Percentiles rank a stretch among this genome's conserved stretches.
Evolutionary conservation across 1,140 invertebrate genomes (phyloP).

Genomic region (Zaprionus lachaisei): DNA sequence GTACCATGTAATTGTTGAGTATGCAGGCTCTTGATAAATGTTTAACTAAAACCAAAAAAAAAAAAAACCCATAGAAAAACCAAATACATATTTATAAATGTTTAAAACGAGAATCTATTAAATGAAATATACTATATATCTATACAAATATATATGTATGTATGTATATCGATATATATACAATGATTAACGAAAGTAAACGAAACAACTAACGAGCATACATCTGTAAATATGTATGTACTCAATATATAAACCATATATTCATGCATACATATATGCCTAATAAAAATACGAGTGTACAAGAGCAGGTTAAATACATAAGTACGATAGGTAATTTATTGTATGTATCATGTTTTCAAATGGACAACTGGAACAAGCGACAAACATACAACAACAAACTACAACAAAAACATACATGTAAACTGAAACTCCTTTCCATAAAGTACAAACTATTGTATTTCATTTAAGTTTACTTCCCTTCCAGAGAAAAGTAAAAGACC

Average conservation of each 20-base stretch:
- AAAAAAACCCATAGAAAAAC: constrained; percentile 27
- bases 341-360: constrained; percentile 43
- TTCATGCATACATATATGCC: constrained; percentile 16
- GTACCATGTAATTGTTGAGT: constrained; percentile 44
- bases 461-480: constrained; percentile 19
- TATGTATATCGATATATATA: constrained; percentile 29
- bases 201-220: constrained; percentile 30
- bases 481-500: constrained; percentile 30
- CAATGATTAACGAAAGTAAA: constrained; percentile 21
- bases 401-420: constrained; percentile 36
- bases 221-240: constrained; percentile 13
- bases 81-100: constrained; percentile 74
- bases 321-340: constrained; percentile 55
- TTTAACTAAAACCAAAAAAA: constrained; percentile 44
- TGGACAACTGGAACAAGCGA: constrained; percentile 37
- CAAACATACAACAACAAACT: constrained; percentile 22
- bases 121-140: constrained; percentile 36
- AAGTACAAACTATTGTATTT: constrained; percentile 35
- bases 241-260: constrained; percentile 23
- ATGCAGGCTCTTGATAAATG: constrained; percentile 58
- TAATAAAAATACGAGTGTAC: background rate
- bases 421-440: constrained; percentile 39
- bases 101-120: constrained; percentile 70
- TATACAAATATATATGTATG: constrained; percentile 27
- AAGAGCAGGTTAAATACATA: constrained; percentile 45